These are phyloP conservation scores for Cecropterus lyciades DNA, from an alignment of 1,140 invertebrate species.

Conservation along the genomic window DNA sequence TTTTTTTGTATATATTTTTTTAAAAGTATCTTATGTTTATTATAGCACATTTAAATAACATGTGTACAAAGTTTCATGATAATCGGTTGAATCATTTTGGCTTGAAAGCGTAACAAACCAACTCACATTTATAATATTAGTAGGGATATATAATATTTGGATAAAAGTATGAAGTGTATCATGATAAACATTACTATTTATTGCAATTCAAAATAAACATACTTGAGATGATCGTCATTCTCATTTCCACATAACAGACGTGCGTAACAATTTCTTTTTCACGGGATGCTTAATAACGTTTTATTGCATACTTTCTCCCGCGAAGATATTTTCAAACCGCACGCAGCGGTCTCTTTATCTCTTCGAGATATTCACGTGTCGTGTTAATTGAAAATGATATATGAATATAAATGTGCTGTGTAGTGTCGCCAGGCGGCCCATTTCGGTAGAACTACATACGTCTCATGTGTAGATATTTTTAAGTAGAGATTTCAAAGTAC, in stretches of 20 bases:
- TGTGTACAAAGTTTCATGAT: no score
- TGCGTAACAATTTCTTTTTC: conserved; percentile 29
- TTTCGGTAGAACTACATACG: not conserved
- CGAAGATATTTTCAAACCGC: conserved; percentile 33
- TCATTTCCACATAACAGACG: conserved; percentile 18
- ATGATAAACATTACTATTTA: not conserved
- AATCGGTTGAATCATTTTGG: no score
- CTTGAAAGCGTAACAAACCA: no score
- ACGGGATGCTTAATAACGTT: conserved; percentile 25
- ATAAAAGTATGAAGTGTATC: no score
- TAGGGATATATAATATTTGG: no score
- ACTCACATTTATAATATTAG: no score
- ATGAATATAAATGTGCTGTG: conserved; percentile 13
- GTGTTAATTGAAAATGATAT: conserved; percentile 38
- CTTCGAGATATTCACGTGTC: conserved; percentile 23
- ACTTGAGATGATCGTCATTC: conserved; percentile 16
- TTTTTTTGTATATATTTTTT: no score
- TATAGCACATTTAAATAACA: no score
- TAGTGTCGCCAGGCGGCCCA: conserved; percentile 7
- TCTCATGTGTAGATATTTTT: no score
- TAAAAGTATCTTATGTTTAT: no score
- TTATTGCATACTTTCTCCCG: conserved; percentile 31
- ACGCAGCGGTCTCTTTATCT: conserved; percentile 10
- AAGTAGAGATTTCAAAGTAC: no score
- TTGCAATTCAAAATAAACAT: not conserved